Base-by-base conservation (phyloP, 2,113 vertebrate species). In the Propithecus coquereli region DNA sequence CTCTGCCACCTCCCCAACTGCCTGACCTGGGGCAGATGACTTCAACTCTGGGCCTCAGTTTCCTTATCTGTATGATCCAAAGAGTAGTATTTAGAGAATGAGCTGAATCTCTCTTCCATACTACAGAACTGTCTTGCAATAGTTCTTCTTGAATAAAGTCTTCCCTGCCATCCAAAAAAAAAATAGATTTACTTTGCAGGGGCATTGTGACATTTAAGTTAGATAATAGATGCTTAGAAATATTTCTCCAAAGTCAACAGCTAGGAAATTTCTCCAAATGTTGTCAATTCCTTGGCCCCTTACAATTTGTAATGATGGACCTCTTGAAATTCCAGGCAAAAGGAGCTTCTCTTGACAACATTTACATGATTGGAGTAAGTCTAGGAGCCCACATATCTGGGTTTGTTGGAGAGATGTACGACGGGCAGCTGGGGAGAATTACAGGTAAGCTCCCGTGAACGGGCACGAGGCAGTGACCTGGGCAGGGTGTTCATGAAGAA, bases 341-440 rank as follows among this genome's bases (percentile, higher is more conserved):
- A 5, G 99, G 99, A 79, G 99, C 99, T 0, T 98, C 99, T 34
- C 98, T 99, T 17, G 98, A 98, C 74, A 98, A 99, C 2, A 68
- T 99, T 70, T 99, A 99, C 93, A 98, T 99, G 97, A 99, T 99
- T 71, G 99, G 99, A 43, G 99, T 99, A 84, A 99, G 99, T 96
- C 98, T 99, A 80, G 99, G 99, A 73, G 99, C 99, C 10, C 99
- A 99, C 76, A 98, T 99, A 98, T 98, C 99, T 0, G 99, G 99
- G 57, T 99, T 99, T 47, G 99, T 99, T 63, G 99, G 99, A 1
- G 98, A 99, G 37, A 99, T 98, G 98, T 99, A 99, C 30, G 92
- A 97, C 2, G 99, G 99, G 0, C 97, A 93, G 30, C 98, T 99
- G 27, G 99, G 99, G 32, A 99, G 99, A 84, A 99, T 99, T 97